Base-by-base conservation (phyloP, 1,140 invertebrate species). In the Copidosoma floridanum region DNA sequence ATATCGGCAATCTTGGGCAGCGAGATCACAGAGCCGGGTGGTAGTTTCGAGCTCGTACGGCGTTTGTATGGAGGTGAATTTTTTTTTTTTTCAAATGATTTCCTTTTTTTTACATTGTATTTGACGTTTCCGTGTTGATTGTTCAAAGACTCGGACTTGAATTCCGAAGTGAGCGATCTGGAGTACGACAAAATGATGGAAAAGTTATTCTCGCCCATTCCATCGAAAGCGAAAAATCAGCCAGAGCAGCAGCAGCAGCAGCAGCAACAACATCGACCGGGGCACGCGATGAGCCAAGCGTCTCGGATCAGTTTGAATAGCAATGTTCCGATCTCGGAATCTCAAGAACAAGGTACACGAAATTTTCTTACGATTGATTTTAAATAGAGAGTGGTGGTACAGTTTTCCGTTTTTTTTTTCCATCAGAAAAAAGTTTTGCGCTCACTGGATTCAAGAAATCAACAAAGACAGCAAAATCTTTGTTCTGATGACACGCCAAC, bases 1-100 rank as follows among this genome's bases (percentile, higher is more conserved):
- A 54, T 63, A 38, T 63, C 61, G 7, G 48, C 40, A 3, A 63
- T 63, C 11, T 5, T 63, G 0, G 61, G 61, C 2, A 63, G 61
- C 16, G 61, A 63, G 1, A 63, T 63, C 8, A 53, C 54, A 0
- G 61, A 63, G n/a, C 32, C 55, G 5, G 55, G 55, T 1, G 61
- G 55, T 23, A 62, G 60, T 14, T 37, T 57, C 14, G 60, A 57
- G 23, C 35, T 62, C 2, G 60, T 32, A 0, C 27, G 54, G 24
- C 53, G 60, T 1, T 46, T 62, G 5, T 57, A 57, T n/a, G 54
- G 26, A 27, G 52, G 52, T 55, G 14, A n/a, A n/a, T n/a, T n/a
- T n/a, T n/a, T n/a, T n/a, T n/a, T n/a, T n/a, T n/a, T n/a, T n/a
- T n/a, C n/a, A n/a, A n/a, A n/a, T n/a, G n/a, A n/a, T n/a, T n/a